Conservation (phyloP, 2,888 invertebrate species). For the Theretra japonica region DNA sequence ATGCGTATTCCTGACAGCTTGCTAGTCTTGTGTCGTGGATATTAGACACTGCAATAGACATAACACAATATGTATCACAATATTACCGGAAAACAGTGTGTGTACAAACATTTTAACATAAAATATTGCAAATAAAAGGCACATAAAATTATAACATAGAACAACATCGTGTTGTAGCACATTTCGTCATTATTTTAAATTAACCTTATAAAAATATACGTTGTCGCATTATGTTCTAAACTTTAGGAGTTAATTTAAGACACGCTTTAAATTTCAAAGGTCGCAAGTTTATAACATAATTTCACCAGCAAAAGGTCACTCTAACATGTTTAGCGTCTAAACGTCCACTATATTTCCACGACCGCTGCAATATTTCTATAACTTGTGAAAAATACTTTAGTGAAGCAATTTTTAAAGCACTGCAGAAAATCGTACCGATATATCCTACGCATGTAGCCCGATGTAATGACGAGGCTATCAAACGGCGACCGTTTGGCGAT, state of each 20-base stretch:
- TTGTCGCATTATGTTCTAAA: not conserved
- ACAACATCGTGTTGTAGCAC: no score
- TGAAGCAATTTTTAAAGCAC: not conserved
- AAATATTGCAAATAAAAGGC: no score
- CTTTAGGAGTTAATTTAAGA: not conserved
- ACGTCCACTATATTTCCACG: not conserved
- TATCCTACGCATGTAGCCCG: slow-evolving; percentile 35
- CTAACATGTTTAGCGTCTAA: not conserved
- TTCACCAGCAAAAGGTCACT: not conserved
- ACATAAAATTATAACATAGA: no score
- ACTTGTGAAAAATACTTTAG: not conserved
- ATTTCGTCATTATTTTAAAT: no score
- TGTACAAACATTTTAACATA: no score
- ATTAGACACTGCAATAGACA: no score
- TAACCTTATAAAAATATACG: not conserved
- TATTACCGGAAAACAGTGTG: no score
- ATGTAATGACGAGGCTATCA: slow-evolving; percentile 57
- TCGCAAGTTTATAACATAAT: not conserved
- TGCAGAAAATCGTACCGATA: not conserved
- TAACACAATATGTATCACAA: no score
- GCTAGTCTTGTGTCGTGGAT: no score
- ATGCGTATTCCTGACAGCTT: no score
- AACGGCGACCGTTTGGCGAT: slow-evolving; percentile 64
- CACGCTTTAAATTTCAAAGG: not conserved
- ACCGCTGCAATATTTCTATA: not conserved